Percentiles rank a stretch among this genome's conserved stretches.
phyloP scores from a whole-genome alignment of 1,140 invertebrate species.

The honey bee (Apis mellifera) region Amel_HAv3.1 CM009936.2:17516501-17517000 shows the following conservation, averaged over 20 bases:
- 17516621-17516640: slow-evolving; percentile 72
- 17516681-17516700: slow-evolving; percentile 59
- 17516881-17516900: neutral
- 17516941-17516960: too few species aligned
- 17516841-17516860: neutral
- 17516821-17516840: neutral
- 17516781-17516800: neutral
- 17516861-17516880: neutral
- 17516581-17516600: neutral
- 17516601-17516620: slow-evolving; percentile 44
- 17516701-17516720: slow-evolving; percentile 71
- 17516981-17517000: too few species aligned
- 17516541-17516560: neutral
- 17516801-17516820: neutral
- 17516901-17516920: neutral
- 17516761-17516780: neutral
- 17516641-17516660: slow-evolving; percentile 70
- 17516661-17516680: slow-evolving; percentile 30
- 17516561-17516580: slow-evolving; percentile 1
- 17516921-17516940: too few species aligned
- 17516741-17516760: too few species aligned
- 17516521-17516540: slow-evolving; percentile 23
- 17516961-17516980: too few species aligned
- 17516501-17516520: slow-evolving; percentile 57
- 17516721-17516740: slow-evolving; percentile 42